These are phyloP conservation scores for Chloromyia formosa DNA, from an alignment of 2,888 invertebrate species.

Conservation along the genomic window DNA sequence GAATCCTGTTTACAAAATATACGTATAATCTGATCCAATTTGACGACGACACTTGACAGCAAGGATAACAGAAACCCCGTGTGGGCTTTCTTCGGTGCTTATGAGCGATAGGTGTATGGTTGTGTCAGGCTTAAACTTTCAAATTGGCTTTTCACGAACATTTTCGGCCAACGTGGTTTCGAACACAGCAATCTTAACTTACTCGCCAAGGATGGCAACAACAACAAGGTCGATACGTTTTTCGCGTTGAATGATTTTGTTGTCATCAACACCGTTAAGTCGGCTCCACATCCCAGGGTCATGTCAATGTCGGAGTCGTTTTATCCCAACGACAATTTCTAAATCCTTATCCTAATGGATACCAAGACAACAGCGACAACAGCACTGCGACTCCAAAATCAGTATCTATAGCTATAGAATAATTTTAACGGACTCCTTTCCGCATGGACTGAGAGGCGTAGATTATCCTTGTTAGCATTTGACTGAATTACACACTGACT, in stretches of 20 bases:
- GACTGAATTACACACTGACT: too few relatives aligned
- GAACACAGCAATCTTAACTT: background rate
- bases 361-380: background rate
- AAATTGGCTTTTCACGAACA: background rate
- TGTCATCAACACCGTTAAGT: background rate
- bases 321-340: background rate
- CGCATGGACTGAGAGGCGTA: too few relatives aligned
- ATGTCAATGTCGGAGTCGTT: background rate
- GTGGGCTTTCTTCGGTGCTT: background rate
- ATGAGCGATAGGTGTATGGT: too few relatives aligned
- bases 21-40: conserved; percentile 11
- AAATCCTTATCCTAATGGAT: conserved; percentile 1
- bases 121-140: background rate
- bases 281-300: background rate
- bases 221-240: too few relatives aligned
- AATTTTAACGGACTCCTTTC: too few relatives aligned
- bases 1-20: background rate
- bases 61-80: background rate
- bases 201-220: too few relatives aligned
- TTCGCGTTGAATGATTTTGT: background rate
- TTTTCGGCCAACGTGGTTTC: background rate
- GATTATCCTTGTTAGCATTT: too few relatives aligned
- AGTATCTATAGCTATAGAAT: too few relatives aligned
- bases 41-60: background rate
- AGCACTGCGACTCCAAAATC: too few relatives aligned